phyloP scores from a whole-genome alignment of 2,797 vertebrate species.

The Chrysocyon brachyurus region DNA sequence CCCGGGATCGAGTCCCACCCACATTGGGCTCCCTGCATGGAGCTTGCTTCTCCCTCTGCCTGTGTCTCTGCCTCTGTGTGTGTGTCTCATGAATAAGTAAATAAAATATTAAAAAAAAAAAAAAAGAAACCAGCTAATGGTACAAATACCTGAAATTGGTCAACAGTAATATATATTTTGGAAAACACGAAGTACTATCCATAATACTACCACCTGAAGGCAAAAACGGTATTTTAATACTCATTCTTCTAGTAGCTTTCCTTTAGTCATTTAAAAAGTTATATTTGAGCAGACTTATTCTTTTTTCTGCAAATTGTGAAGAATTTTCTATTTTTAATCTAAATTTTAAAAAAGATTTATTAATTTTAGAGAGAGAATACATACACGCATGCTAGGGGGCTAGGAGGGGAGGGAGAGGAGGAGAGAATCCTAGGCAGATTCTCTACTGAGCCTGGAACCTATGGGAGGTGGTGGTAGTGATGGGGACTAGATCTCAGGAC shows the following conservation, averaged over 20 bases:
- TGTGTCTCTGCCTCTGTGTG: no score
- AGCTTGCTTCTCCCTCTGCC: no score
- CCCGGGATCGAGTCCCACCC: no score
- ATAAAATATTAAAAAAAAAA: no score
- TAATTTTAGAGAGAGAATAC: not conserved
- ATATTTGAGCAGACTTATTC: not conserved
- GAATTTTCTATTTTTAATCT: not conserved
- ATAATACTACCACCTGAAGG: not conserved
- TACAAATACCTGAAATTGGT: not conserved
- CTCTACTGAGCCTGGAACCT: not conserved
- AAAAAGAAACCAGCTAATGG: not conserved
- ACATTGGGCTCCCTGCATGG: no score
- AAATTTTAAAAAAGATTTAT: not conserved
- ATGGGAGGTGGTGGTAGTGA: not conserved
- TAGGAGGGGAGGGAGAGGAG: not conserved
- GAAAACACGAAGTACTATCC: conserved; percentile 21
- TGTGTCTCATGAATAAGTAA: no score
- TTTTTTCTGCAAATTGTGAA: not conserved
- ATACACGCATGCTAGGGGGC: not conserved
- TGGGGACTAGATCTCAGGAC: not conserved
- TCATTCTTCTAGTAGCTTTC: not conserved
- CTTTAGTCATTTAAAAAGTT: not conserved
- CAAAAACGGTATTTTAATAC: conserved; percentile 18
- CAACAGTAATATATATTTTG: not conserved
- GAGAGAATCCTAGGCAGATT: not conserved